Percentiles rank a stretch among this genome's conserved stretches.
Conservation (phyloP, 1,140 invertebrate species). For the Pseudomyrmex cubaensis region DNA sequence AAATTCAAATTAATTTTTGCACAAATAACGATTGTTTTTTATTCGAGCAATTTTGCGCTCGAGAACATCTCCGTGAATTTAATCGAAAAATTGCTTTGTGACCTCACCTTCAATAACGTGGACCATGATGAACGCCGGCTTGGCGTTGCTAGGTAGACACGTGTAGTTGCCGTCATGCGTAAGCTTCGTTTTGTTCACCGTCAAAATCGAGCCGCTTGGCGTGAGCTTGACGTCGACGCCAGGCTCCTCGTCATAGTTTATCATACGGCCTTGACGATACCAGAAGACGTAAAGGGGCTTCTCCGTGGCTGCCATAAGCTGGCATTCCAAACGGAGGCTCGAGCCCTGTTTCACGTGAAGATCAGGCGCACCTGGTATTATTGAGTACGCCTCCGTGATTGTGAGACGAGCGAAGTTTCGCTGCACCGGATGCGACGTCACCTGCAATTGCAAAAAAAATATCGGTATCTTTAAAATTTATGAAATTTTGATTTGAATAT, state of each 20-base stretch:
- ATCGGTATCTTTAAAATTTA: conserved; percentile 10
- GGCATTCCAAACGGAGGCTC: conserved; percentile 89
- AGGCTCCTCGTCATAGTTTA: conserved; percentile 89
- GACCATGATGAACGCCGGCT: conserved; percentile 88
- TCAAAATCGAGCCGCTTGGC: conserved; percentile 85
- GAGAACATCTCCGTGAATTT: not conserved
- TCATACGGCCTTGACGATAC: conserved; percentile 91
- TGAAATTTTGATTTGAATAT: too few species aligned
- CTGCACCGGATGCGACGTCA: conserved; percentile 82
- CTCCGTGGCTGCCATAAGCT: conserved; percentile 90
- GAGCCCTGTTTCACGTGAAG: conserved; percentile 91
- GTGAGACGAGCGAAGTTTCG: conserved; percentile 79
- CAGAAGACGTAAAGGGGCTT: conserved; percentile 92
- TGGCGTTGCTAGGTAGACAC: conserved; percentile 89
- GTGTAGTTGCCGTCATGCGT: conserved; percentile 89
- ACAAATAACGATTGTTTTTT: not conserved
- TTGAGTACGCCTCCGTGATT: conserved; percentile 89
- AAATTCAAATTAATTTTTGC: not conserved
- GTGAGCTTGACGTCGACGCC: conserved; percentile 83
- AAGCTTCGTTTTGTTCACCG: conserved; percentile 86
- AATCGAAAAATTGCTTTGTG: not conserved
- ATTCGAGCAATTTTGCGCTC: not conserved
- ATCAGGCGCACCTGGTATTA: conserved; percentile 91
- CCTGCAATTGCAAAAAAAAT: conserved; percentile 69
- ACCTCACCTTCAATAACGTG: conserved; percentile 87